Evolutionary conservation across 37 sponge, comb jelly and placozoan genomes (phyloP), one percentile per base, ranked within the genome.

Genomic region (Petrosia ficiformis): DNA sequence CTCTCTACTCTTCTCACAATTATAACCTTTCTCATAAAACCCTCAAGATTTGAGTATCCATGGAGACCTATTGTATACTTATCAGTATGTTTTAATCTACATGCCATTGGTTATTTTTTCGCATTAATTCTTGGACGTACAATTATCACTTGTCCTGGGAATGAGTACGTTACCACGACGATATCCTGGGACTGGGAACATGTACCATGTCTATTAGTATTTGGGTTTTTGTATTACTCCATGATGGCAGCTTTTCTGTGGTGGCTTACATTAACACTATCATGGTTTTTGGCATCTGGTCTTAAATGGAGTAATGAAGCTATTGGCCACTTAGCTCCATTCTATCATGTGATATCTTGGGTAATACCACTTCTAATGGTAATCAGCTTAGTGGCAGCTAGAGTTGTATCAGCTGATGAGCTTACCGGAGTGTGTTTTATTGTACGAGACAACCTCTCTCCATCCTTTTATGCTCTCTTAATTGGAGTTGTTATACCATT

Each of bases 1-100:
- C 11, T 92, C 28, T 92, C 96, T 14, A 92, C 96, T 0, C 67
- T 83, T 2, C 42, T 96, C 22, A 92, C 93, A 14, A 24, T 91
- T 19, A 48, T 86, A 57, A 96, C 96, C 37, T 96, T 96, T 78
- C 38, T 78, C 42, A 39, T 96, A 21, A 90, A 92, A 72, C 68
- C 82, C 14, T 61, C 78, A 1, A 63, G 96, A 33, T 96, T 92
- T 65, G 58, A 82, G 57, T 96, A 96, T 41, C 96, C 96, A 59
- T 92, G 94, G 89, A 79, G 93, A 44, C 93, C 96, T 1, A 90
- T 96, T 35, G 57, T 96, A 39, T 96, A 80, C 77, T 80, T 92
- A 21, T 77, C 90, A 3, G 48, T 86, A 59, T 79, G 76, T 71
- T 96, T 86, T 81, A 67, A 73, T 43, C 19, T 96, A 60, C 90